Base-by-base conservation (phyloP, 2,888 invertebrate species). In the Torymus tubicola region DNA sequence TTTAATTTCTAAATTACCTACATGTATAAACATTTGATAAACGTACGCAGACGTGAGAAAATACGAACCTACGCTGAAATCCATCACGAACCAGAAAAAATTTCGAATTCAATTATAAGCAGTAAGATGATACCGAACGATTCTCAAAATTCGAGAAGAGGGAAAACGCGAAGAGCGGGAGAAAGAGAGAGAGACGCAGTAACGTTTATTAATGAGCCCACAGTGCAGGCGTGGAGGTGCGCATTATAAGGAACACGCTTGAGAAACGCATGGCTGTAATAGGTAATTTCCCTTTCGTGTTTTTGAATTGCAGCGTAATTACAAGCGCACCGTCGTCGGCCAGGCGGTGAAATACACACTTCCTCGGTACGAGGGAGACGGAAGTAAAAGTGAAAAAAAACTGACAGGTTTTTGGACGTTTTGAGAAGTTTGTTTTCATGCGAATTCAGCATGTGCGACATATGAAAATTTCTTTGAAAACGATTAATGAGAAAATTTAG, bases 291-390 rank as follows among this genome's bases (percentile, higher is more conserved):
- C 86, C 86, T 86, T 83, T 85, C 86, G 85, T 85, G 85, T 84
- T 84, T 87, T 87, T 87, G 87, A 88, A 87, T 89, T 87, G 87
- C 85, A 83, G 84, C 85, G 84, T 86, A 88, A 88, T 89, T 87
- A 87, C 85, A 86, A 83, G 85, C 83, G 82, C 85, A 83, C 84
- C 83, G 68, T 50, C 55, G 24, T 50, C 55, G 24, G 18, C 67
- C 58, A n/a, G 55, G 14, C 50, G 42, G 31, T 14, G 67, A 75
- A 67, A 58, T 75, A 74, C 69, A 13, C 58, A 18, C 64, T 70
- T 68, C 70, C 77, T 77, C 52, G 42, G 68, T 55, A 31, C 57
- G 16, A 11, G 61, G 55, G 53, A 63, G 55, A 24, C 68, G 68
- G 65, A 78, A 57, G 71, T 24, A 42, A 72, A 53, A 10, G 60